These are phyloP conservation scores for Polydrusus cervinus DNA, from an alignment of 2,888 invertebrate species.

Conservation along the genomic window DNA sequence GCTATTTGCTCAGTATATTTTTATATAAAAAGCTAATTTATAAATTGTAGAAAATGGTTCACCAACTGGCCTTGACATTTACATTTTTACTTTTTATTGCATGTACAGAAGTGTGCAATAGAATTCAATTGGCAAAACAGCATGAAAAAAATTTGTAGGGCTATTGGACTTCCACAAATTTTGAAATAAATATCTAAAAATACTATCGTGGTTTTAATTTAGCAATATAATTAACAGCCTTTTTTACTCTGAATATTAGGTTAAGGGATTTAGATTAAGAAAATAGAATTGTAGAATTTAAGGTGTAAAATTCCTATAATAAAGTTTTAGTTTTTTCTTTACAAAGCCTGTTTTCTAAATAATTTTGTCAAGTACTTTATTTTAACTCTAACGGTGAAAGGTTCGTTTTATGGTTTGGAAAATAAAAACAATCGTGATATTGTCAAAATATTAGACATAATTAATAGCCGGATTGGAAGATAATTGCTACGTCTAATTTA, in stretches of 20 bases:
- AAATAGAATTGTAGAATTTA: slow-evolving; percentile 51
- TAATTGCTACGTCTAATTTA: no score
- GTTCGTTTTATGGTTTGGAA: no score
- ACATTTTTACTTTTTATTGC: slow-evolving; percentile 37
- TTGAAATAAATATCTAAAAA: slow-evolving; percentile 72
- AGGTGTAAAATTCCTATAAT: slow-evolving; percentile 55
- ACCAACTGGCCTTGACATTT: slow-evolving; percentile 61
- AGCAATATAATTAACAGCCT: slow-evolving; percentile 49
- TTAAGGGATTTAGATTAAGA: slow-evolving; percentile 49
- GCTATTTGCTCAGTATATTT: slow-evolving; percentile 70
- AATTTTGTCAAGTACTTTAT: slow-evolving; percentile 4
- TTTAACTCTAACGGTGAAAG: background rate
- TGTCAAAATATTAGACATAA: no score
- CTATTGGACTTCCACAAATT: slow-evolving; percentile 73
- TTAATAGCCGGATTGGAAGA: no score
- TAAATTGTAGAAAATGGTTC: slow-evolving; percentile 68
- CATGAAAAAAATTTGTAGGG: slow-evolving; percentile 71
- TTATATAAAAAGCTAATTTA: slow-evolving; percentile 66
- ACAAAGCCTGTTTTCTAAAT: slow-evolving; percentile 28
- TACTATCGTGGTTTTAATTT: slow-evolving; percentile 55
- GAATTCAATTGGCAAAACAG: slow-evolving; percentile 65
- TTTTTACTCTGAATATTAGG: slow-evolving; percentile 55
- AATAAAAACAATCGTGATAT: no score
- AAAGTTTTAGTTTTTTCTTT: slow-evolving; percentile 53
- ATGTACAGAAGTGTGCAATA: slow-evolving; percentile 48